Evolutionary conservation across 2,888 invertebrate genomes (phyloP).

Genomic region (Dicyrtomina minuta): DNA sequence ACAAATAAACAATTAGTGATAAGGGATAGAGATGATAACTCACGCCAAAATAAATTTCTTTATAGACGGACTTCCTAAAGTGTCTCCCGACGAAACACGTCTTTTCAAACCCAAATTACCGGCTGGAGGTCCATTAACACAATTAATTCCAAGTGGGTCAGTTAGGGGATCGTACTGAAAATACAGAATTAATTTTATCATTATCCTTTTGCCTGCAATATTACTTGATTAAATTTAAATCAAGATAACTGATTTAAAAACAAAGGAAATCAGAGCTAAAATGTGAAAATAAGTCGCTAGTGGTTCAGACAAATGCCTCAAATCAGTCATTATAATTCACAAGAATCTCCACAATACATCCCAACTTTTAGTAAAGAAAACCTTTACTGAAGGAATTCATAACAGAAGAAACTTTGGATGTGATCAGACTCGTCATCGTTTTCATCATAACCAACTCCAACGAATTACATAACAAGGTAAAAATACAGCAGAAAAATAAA

Average conservation of each 20-base stretch:
- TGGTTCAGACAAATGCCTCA: slow-evolving; percentile 53
- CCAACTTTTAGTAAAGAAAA: slow-evolving; percentile 22
- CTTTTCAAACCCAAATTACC: slow-evolving; percentile 41
- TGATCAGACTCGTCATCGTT: slow-evolving; percentile 33
- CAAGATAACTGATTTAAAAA: too few species aligned
- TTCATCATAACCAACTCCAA: slow-evolving; percentile 17
- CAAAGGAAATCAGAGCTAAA: slow-evolving; percentile 1
- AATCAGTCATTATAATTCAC: slow-evolving; percentile 35
- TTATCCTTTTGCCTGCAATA: too few species aligned
- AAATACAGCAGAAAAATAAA: too few species aligned
- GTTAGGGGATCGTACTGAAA: slow-evolving; percentile 81
- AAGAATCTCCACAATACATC: neutral
- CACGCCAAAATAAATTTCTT: slow-evolving; percentile 79
- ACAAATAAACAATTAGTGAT: neutral
- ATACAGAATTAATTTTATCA: slow-evolving; percentile 20
- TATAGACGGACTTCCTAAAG: slow-evolving; percentile 69
- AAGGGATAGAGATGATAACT: slow-evolving; percentile 17
- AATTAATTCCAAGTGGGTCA: slow-evolving; percentile 80
- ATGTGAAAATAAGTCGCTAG: neutral
- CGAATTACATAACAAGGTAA: too few species aligned
- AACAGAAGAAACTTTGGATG: neutral
- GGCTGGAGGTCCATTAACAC: slow-evolving; percentile 58
- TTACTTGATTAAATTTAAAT: too few species aligned
- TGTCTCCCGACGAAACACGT: slow-evolving; percentile 66
- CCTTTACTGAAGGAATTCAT: slow-evolving; percentile 3